Percentiles rank a stretch among this genome's conserved stretches.
phyloP scores from a whole-genome alignment of 2,113 vertebrate species.

The Petroica traversi region DNA sequence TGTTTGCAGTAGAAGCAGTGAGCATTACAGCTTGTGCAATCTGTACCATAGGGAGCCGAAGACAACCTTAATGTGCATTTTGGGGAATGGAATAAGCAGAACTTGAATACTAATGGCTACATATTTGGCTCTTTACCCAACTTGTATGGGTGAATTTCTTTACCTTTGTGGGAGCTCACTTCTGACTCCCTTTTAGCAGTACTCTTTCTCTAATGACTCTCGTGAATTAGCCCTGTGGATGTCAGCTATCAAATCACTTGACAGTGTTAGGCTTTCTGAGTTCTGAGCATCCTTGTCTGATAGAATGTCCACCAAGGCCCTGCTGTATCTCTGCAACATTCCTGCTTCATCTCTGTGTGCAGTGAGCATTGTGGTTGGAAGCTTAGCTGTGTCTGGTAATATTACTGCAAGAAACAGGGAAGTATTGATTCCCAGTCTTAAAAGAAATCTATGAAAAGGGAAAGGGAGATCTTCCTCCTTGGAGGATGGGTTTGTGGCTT shows the following conservation, averaged over 20 bases:
- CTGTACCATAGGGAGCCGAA: not conserved
- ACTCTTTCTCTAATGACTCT: not conserved
- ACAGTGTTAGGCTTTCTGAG: not conserved
- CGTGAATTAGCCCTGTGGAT: fast-evolving
- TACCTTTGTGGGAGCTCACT: not conserved
- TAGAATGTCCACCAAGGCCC: not conserved
- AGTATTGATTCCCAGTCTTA: not conserved
- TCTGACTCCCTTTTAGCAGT: not conserved
- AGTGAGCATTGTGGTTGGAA: not conserved
- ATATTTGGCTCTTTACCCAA: not conserved
- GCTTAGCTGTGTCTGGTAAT: not conserved
- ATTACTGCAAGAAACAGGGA: not conserved
- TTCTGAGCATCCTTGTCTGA: not conserved
- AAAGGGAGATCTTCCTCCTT: not conserved
- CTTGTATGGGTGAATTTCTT: not conserved
- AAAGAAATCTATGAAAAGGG: not conserved
- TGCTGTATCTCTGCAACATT: not conserved
- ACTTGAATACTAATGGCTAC: fast-evolving
- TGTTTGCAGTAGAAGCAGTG: not conserved
- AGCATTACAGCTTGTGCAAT: fast-evolving
- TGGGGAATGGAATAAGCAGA: not conserved
- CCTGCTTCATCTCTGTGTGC: not conserved
- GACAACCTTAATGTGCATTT: fast-evolving
- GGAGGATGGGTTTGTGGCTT: not conserved
- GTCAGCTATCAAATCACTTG: not conserved